phyloP scores from a whole-genome alignment of 2,113 vertebrate species.

The Antechinus stuartii region DNA sequence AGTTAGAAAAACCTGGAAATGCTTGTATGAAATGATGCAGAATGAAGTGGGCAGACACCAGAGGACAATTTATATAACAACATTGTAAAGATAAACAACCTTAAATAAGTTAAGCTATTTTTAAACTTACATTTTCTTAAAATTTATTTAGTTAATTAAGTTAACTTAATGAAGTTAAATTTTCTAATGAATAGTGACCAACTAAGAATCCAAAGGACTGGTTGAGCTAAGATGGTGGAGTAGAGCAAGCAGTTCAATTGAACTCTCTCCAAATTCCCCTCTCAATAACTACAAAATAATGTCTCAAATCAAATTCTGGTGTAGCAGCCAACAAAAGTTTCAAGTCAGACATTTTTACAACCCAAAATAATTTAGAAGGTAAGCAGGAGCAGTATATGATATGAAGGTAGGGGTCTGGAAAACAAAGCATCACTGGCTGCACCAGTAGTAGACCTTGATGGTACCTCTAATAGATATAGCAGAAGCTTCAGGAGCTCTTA shows the following conservation, averaged over 20 bases:
- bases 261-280: neutral
- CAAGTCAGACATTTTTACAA: neutral
- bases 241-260: neutral
- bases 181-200: neutral
- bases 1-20: neutral
- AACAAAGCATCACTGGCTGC: neutral
- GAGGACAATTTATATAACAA: neutral
- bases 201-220: neutral
- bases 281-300: neutral
- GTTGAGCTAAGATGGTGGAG: neutral
- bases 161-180: neutral
- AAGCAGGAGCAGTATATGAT: neutral
- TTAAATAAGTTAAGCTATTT: neutral
- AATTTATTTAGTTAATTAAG: too few relatives aligned
- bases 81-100: neutral
- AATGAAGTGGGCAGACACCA: neutral
- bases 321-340: neutral
- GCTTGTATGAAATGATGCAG: neutral
- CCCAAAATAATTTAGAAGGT: neutral
- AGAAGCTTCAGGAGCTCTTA: neutral
- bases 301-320: neutral
- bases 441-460: neutral
- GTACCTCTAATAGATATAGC: neutral
- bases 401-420: neutral
- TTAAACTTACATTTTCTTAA: neutral